Conservation (phyloP, 1,140 invertebrate genomes). For the Listronotus bonariensis region DNA sequence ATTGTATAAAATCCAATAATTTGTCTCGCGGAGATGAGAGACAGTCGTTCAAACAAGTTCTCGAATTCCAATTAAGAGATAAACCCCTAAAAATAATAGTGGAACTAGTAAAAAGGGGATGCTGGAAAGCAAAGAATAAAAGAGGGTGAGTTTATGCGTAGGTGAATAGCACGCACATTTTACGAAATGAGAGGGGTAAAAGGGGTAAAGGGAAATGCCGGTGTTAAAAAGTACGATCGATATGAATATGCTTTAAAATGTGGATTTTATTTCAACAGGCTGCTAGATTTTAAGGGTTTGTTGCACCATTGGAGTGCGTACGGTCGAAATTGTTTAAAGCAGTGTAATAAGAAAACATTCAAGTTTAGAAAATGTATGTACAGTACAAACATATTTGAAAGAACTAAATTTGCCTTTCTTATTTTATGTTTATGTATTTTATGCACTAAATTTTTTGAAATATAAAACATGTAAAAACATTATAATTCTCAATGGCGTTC, state of each 20-base stretch:
- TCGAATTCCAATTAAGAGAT: conserved; percentile 33
- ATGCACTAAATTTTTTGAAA: too few species aligned
- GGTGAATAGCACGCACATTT: conserved; percentile 46
- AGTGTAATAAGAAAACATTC: too few species aligned
- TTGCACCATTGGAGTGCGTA: conserved; percentile 23
- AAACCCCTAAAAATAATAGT: conserved; percentile 40
- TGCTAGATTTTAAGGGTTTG: conserved; percentile 26
- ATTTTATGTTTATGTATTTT: too few species aligned
- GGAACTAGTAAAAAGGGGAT: conserved; percentile 35
- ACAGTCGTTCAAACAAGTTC: conserved; percentile 37
- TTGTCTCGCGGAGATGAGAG: conserved; percentile 2
- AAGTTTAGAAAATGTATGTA: too few species aligned
- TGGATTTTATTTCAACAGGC: conserved; percentile 54
- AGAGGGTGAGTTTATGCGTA: conserved; percentile 39
- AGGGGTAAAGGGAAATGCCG: conserved; percentile 25
- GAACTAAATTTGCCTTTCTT: too few species aligned
- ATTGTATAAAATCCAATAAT: conserved; percentile 13
- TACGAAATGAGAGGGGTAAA: conserved; percentile 38
- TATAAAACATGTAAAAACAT: too few species aligned
- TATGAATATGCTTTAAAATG: conserved; percentile 56
- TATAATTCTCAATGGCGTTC: too few species aligned
- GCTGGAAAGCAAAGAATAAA: conserved; percentile 21
- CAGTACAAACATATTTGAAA: too few species aligned
- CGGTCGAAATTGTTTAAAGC: too few species aligned
- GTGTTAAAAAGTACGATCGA: conserved; percentile 54